Base-by-base conservation (phyloP, 2,113 vertebrate species). In the Hassar affinis region DNA sequence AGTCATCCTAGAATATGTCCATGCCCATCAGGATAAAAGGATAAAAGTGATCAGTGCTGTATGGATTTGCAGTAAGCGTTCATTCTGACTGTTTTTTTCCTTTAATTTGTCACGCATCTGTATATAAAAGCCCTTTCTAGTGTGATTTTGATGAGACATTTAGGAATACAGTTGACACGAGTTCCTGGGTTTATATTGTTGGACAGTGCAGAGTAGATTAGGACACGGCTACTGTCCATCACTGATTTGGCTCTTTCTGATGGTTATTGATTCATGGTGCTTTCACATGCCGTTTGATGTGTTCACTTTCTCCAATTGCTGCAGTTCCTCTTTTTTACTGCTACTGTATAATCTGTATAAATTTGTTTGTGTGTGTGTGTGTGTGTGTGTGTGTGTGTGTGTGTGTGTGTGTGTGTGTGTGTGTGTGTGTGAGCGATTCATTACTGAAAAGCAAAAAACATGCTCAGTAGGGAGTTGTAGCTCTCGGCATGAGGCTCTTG, bases 101-200 rank as follows among this genome's bases (percentile, higher is more conserved):
- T 42, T 42, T 42, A 2, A 42, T 42, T 42, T 42, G 38, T 42
- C 38, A 42, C 6, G 6, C 38, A 42, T 42, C 38, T 42, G 38
- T 42, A 42, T 42, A 42, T 42, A 42, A 91, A 86, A 87, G 84
- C 71, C 72, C 56, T 80, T n/a, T n/a, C 45, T 90, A 86, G 91
- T 90, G 87, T 91, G 87, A 92, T 90, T 91, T 89, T 88, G 79
- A n/a, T 89, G 82, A 88, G 61, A 89, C 80, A 91, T 82, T 87
- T 75, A 85, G 80, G 82, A 79, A 17, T 86, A 82, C 54, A 57
- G 56, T 90, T 87, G 38, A 72, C 11, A 42, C 3, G 4, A 71
- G 20, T 71, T 68, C 5, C 30, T 64, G 6, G n/a, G 27, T 33
- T 64, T 33, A 33, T 8, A 1, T 7, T 64, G 30, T 33, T 33